These are phyloP conservation scores for Lutraria lutraria DNA, from an alignment of 2,888 invertebrate species.

Conservation along the genomic window DNA sequence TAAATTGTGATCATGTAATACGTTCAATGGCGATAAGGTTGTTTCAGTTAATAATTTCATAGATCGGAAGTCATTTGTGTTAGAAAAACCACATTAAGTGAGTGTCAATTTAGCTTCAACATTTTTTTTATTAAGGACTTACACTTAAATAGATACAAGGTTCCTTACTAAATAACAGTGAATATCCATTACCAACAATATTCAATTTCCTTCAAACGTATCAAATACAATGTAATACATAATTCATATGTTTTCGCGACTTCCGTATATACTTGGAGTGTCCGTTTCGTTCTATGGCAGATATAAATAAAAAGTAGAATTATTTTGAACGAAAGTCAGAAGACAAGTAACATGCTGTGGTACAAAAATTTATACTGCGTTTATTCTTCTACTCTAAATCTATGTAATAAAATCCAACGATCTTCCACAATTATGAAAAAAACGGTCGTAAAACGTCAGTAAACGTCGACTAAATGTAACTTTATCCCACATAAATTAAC, in stretches of 20 bases:
- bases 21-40: too few relatives aligned
- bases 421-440: constrained; percentile 30
- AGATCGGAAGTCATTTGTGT: too few relatives aligned
- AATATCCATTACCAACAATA: background rate
- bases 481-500: background rate
- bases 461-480: constrained; percentile 27
- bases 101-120: too few relatives aligned
- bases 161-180: background rate
- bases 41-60: too few relatives aligned
- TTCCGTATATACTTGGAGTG: background rate
- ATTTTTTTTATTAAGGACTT: too few relatives aligned
- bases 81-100: too few relatives aligned
- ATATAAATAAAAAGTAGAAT: background rate
- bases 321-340: background rate
- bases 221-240: background rate
- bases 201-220: background rate
- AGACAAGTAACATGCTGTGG: background rate
- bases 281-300: background rate
- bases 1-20: too few relatives aligned
- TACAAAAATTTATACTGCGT: background rate
- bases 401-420: constrained; percentile 24
- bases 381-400: too few relatives aligned
- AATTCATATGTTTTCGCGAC: background rate
- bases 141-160: background rate
- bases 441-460: constrained; percentile 19